These are phyloP conservation scores for Leptobrachium leishanense DNA, from an alignment of 2,113 vertebrate genomes.

Conservation along the genomic window DNA sequence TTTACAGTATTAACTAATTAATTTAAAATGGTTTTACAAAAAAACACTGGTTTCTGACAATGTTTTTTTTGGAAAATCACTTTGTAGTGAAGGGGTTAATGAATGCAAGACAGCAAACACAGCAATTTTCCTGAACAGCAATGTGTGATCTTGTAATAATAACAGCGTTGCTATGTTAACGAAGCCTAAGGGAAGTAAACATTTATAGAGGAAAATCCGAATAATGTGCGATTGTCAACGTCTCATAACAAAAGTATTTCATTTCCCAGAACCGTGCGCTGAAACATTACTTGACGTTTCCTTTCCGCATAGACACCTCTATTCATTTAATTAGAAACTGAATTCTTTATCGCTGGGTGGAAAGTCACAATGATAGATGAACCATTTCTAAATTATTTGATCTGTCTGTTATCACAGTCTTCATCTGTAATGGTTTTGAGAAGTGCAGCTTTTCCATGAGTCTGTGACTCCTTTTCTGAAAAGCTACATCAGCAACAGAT, in stretches of 20 bases:
- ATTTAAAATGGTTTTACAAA: no score
- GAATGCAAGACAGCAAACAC: no score
- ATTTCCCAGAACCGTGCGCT: not conserved
- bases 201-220: not conserved
- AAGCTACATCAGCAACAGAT: slow-evolving; percentile 13
- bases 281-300: not conserved
- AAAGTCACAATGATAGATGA: not conserved
- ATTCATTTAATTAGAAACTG: not conserved
- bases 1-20: no score
- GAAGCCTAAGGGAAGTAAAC: not conserved
- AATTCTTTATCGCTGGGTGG: not conserved
- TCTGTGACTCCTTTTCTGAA: not conserved
- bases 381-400: not conserved
- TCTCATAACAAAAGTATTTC: not conserved
- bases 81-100: no score
- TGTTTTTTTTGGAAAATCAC: no score
- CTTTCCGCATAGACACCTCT: not conserved
- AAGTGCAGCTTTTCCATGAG: not conserved
- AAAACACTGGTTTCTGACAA: no score
- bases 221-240: not conserved
- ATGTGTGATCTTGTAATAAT: not conserved
- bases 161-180: not conserved
- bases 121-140: no score
- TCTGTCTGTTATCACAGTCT: slow-evolving; percentile 3
- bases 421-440: slow-evolving; percentile 7